Conservation (phyloP, 2,888 invertebrate species). For the Onchidella celtica region DNA sequence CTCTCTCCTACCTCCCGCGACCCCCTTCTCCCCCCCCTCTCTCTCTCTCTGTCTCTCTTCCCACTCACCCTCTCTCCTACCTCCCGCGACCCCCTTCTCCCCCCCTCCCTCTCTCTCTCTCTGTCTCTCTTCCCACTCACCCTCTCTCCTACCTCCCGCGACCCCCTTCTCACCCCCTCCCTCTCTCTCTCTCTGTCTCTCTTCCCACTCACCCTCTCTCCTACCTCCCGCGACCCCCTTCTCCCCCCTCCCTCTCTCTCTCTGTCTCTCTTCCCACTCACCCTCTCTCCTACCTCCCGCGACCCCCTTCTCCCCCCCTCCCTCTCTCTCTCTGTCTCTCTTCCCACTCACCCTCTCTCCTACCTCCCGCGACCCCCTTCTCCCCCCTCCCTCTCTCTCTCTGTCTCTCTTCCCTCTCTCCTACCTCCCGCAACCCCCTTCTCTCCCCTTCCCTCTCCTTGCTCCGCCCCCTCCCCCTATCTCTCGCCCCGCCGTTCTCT, state of each 20-base stretch:
- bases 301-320: constrained; percentile 37
- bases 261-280: neutral
- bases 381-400: constrained; percentile 12
- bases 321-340: constrained; percentile 42
- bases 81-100: constrained; percentile 5
- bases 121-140: constrained; percentile 43
- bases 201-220: neutral
- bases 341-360: constrained; percentile 28
- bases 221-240: neutral
- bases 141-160: constrained; percentile 26
- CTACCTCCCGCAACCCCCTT: neutral
- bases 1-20: neutral
- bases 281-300: neutral
- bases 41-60: neutral
- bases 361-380: neutral
- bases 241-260: neutral
- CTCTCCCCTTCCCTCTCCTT: no score
- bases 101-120: constrained; percentile 40
- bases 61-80: neutral
- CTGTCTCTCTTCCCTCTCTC: no score
- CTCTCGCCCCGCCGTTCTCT: no score
- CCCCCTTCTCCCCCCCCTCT: neutral
- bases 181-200: constrained; percentile 23
- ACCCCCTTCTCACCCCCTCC: constrained; percentile 5
- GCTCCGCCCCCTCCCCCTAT: no score